Evolutionary conservation across 64 coral and sea anemone genomes (phyloP).

Genomic region (Montipora efflorescens): DNA sequence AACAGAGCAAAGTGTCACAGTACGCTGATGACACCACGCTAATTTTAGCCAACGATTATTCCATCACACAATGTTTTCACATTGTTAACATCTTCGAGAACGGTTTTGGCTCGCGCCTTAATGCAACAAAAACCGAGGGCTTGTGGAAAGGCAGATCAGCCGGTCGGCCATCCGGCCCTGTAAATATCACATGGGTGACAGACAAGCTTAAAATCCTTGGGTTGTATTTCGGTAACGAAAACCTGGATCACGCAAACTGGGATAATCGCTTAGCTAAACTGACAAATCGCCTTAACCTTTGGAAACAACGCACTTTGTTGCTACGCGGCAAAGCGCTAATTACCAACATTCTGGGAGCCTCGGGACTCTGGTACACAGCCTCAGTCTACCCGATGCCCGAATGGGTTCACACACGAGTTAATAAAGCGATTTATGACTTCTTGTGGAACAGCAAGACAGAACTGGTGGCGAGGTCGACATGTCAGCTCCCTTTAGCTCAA

Average conservation of each 20-base stretch:
- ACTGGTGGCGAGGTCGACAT: too few relatives aligned
- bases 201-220: conserved; percentile 19
- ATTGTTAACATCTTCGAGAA: too few relatives aligned
- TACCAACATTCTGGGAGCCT: background rate
- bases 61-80: too few relatives aligned
- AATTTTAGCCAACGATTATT: background rate
- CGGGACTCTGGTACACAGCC: background rate
- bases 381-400: background rate
- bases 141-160: conserved; percentile 37
- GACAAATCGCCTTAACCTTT: too few relatives aligned
- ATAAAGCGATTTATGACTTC: too few relatives aligned
- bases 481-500: background rate
- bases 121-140: conserved; percentile 50
- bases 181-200: conserved; percentile 20
- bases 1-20: conserved; percentile 29
- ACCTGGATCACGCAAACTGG: too few relatives aligned
- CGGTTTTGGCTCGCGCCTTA: background rate
- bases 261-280: too few relatives aligned
- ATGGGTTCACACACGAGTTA: too few relatives aligned
- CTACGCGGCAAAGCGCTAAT: too few relatives aligned
- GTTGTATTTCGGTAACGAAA: too few relatives aligned
- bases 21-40: conserved; percentile 31
- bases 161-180: background rate
- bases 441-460: too few relatives aligned
- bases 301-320: too few relatives aligned